phyloP scores from a whole-genome alignment of 2,113 vertebrate genomes.

The Thermophis baileyi region DNA sequence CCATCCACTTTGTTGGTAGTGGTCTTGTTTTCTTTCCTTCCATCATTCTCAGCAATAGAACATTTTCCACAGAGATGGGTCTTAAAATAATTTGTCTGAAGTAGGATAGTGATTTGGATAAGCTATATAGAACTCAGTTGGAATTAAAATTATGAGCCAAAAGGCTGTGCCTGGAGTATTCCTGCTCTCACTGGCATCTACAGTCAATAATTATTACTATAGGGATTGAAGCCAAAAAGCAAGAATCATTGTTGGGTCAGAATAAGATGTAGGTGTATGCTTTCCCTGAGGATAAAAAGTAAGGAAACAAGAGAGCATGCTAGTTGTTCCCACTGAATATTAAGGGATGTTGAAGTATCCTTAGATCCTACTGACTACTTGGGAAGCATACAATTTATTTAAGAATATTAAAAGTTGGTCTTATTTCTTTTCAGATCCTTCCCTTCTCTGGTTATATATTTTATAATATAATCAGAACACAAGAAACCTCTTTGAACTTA shows the following conservation, averaged over 20 bases:
- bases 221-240: not conserved
- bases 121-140: not conserved
- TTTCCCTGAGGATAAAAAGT: not conserved
- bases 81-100: not conserved
- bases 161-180: not conserved
- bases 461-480: not conserved
- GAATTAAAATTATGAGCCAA: not conserved
- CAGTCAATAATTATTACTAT: not conserved
- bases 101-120: not conserved
- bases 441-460: not conserved
- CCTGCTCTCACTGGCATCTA: not conserved
- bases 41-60: too few species aligned
- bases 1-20: not conserved
- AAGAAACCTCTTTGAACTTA: not conserved
- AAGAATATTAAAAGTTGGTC: not conserved
- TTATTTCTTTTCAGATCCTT: not conserved
- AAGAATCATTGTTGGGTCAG: not conserved
- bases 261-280: not conserved
- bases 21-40: too few species aligned
- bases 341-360: not conserved
- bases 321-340: not conserved
- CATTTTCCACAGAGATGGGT: not conserved
- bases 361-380: not conserved
- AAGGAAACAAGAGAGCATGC: not conserved
- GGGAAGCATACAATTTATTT: not conserved